Evolutionary conservation across 2,888 invertebrate genomes (phyloP), one percentile per base, ranked within the genome.

Genomic region (Tortrix viridana): DNA sequence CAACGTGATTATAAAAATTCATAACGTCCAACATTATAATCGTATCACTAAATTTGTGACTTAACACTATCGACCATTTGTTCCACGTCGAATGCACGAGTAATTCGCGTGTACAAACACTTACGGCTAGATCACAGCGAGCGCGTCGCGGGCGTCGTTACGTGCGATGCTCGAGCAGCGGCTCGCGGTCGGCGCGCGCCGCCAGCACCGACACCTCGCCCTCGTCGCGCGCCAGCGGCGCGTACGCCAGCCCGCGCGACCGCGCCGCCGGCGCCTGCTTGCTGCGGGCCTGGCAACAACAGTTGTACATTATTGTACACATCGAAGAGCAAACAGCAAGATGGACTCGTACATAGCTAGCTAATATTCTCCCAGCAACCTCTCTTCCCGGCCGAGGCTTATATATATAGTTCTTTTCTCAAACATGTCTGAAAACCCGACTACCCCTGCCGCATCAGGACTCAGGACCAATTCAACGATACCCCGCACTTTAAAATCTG

Each of bases 141-240:
- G 84, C n/a, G 41, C 86, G 84, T 85, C 84, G 83, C 77, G 77
- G 73, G 84, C 14, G 41, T 5, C 16, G 41, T 80, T 90, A 88
- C 78, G 88, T 86, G 82, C 86, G 82, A 77, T 87, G 86, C 83
- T 89, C 86, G 62, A 92, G 80, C 44, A 92, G 80, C 19, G 88
- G 79, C 65, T 85, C 81, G 59, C 81, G 72, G 70, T 88, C 87
- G 62, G 70, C 41, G 41, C 41, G 76, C 43, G 84, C 68, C 9
- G 80, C 72, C 43, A 86, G 77, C 19, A 84, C 76, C 2, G 83
- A 70, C 54, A 85, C 86, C 49, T 88, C 88, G n/a, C 82, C 84
- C 38, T 89, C 89, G 65, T 88, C 88, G 43, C 79, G 84, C 9
- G 89, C 85, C 62, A 90, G 82, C 41, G 89, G 89, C 5, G 88